Conservation (phyloP, 2,888 invertebrate genomes). For the Papilio elwesi region DNA sequence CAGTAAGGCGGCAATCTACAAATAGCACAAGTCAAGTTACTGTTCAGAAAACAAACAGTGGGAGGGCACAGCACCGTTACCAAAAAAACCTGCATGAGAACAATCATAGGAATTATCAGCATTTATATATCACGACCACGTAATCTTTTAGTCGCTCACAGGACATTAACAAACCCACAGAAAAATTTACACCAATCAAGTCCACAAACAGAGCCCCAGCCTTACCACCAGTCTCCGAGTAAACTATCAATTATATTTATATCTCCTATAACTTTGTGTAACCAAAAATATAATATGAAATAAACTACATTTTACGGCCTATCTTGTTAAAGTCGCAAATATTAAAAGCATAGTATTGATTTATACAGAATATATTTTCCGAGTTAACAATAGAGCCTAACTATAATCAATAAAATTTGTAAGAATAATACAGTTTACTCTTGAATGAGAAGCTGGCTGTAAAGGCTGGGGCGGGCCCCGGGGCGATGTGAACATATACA, state of each 20-base stretch:
- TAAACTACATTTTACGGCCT: not conserved
- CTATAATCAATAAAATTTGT: not conserved
- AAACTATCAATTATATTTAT: constrained; percentile 22
- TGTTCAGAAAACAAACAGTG: constrained; percentile 56
- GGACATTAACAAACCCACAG: constrained; percentile 76
- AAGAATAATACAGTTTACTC: not conserved
- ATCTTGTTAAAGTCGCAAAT: constrained; percentile 1
- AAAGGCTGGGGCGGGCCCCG: constrained; percentile 76
- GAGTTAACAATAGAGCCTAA: not conserved
- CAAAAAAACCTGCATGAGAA: constrained; percentile 56
- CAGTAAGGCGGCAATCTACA: constrained; percentile 17
- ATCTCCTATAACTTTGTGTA: not conserved
- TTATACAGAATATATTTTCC: not conserved
- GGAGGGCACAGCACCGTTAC: constrained; percentile 68
- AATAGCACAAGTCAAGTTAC: constrained; percentile 45
- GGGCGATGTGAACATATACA: constrained; percentile 68
- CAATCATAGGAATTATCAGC: constrained; percentile 52
- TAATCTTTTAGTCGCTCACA: constrained; percentile 56
- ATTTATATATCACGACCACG: constrained; percentile 52
- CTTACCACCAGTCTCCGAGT: constrained; percentile 55
- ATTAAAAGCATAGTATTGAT: not conserved
- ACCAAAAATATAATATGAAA: not conserved
- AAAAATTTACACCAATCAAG: constrained; percentile 82
- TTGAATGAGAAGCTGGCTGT: constrained; percentile 48
- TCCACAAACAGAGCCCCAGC: constrained; percentile 75